Evolutionary conservation across 2,888 invertebrate species (phyloP), one percentile per base, ranked within the genome.

Genomic region (Brenthis ino): DNA sequence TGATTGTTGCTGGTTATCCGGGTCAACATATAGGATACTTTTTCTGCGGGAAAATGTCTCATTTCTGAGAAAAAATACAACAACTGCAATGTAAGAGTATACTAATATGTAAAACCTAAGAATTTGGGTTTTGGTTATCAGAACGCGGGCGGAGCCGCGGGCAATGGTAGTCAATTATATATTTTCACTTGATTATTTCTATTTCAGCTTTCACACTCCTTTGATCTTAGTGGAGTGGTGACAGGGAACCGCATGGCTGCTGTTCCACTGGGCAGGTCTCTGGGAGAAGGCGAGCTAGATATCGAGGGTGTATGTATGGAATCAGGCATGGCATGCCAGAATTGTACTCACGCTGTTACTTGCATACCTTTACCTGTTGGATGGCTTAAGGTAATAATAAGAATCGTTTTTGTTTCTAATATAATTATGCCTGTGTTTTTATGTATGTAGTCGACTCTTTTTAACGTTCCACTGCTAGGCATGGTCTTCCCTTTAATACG

Each of bases 211-310:
- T 81, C 87, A 1, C 80, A 80, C 1, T 86, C 88, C 0, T 84
- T 87, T 61, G 89, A 91, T 63, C 77, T 93, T 0, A 80, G 89
- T 0, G 90, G 89, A 0, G 85, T 87, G 6, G 73, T 91, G 37
- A 82, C 89, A 55, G 93, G 93, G 0, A 87, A 93, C 77, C 82
- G 88, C 5, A 89, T 92, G 91, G 93, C 81, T 0, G 85, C 85
- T 0, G 85, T 89, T 0, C 92, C 93, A 0, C 80, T 93, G 6
- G 93, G 92, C 13, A 76, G 82, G 5, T 78, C 88, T 4, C 77
- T 91, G 0, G 89, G 92, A 0, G 76, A 82, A 4, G 93, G 93
- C 0, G 87, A 88, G 70, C 72, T 91, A 74, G 93, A 93, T 48
- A 85, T 93, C 6, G 91, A 92, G 71, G 92, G 92, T 0, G 80